A percentile compares a stretch with the other conserved stretches of the same genome.
phyloP scores from a whole-genome alignment of 2,113 vertebrate genomes.

The Phycodurus eques region DNA sequence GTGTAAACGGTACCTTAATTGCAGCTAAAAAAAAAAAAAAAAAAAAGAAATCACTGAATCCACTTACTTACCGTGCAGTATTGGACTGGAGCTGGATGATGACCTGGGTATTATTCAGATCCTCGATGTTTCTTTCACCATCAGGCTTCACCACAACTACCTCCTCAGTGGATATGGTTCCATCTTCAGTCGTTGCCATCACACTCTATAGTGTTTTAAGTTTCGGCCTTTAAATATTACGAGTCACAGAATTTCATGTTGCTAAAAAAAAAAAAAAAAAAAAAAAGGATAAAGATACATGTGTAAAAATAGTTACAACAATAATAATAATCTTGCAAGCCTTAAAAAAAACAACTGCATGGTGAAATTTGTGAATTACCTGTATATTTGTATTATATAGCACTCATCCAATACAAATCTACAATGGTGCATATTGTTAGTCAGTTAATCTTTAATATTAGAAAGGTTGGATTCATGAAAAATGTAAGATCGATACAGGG shows the following conservation, averaged over 20 bases:
- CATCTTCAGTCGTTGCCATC: conserved; percentile 87
- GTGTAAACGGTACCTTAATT: background rate
- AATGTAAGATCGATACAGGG: background rate
- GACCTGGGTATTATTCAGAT: conserved; percentile 90
- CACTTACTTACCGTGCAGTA: conserved; percentile 77
- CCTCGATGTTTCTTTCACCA: conserved; percentile 78
- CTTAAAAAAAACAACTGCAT: background rate
- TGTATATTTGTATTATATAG: background rate
- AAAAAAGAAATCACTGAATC: background rate
- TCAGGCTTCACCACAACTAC: conserved; percentile 87
- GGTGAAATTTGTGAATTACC: background rate
- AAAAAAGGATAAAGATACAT: background rate
- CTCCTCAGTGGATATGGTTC: conserved; percentile 89
- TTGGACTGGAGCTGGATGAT: conserved; percentile 92
- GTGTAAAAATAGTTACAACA: no score
- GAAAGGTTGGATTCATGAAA: background rate
- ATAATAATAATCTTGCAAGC: background rate
- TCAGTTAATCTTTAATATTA: no score
- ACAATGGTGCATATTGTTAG: background rate
- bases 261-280: background rate
- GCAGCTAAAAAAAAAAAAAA: no score
- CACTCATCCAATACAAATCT: background rate
- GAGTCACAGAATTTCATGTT: background rate
- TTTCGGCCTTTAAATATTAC: background rate
- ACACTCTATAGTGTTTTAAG: conserved; percentile 15